Evolutionary conservation across 2,797 vertebrate species (phyloP).

Genomic region (Anguilla obscura): DNA sequence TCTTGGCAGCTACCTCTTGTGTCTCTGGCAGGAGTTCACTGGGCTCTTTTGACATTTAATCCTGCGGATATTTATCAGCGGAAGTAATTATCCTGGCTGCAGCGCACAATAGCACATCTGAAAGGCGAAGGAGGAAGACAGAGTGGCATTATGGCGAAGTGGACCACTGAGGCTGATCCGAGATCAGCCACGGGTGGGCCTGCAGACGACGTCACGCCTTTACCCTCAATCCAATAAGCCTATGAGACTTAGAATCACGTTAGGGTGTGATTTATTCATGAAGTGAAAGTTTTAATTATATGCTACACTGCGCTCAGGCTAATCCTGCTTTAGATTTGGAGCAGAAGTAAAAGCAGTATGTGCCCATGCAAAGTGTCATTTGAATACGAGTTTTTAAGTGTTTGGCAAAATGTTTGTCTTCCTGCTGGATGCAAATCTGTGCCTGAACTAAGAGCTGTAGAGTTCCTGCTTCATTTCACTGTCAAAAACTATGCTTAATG

Average conservation of each 20-base stretch:
- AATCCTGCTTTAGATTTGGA: background rate
- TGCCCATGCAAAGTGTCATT: background rate
- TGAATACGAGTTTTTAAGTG: background rate
- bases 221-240: conserved; percentile 18
- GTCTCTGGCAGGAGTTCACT: conserved; percentile 30
- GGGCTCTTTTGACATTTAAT: conserved; percentile 42
- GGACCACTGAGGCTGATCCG: background rate
- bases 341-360: background rate
- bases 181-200: background rate
- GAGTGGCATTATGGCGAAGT: background rate
- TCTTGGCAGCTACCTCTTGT: conserved; percentile 21
- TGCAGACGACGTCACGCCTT: background rate
- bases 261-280: conserved; percentile 1
- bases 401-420: background rate
- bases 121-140: background rate
- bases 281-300: background rate
- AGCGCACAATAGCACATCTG: conserved; percentile 1
- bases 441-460: background rate
- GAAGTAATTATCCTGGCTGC: conserved; percentile 34
- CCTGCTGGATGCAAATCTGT: background rate
- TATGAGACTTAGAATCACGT: background rate
- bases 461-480: background rate
- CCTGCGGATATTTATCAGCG: conserved; percentile 20
- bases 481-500: background rate
- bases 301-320: background rate